phyloP scores from a whole-genome alignment of 2,113 vertebrate species.

The Phycodurus eques region DNA sequence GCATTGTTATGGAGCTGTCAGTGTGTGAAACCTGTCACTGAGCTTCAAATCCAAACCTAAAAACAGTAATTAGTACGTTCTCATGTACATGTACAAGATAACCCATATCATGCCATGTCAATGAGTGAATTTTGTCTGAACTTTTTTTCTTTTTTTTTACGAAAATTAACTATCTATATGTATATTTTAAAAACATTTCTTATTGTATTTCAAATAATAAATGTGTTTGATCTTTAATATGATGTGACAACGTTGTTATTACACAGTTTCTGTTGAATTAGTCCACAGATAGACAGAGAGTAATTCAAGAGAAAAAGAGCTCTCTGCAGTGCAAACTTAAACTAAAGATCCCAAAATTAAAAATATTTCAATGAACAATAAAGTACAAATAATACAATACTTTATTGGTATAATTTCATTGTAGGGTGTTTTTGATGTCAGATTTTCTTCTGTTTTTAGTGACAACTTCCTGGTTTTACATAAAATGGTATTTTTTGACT shows the following conservation, averaged over 20 bases:
- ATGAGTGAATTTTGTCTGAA: slow-evolving; percentile 4
- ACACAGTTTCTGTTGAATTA: neutral
- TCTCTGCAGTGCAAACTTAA: neutral
- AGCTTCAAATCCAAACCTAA: neutral
- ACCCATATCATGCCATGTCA: neutral
- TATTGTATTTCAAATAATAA: slow-evolving; percentile 10
- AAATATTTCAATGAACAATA: too few relatives aligned
- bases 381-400: too few relatives aligned
- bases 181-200: slow-evolving; percentile 15
- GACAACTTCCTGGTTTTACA: too few relatives aligned
- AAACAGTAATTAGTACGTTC: neutral
- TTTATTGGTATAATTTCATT: too few relatives aligned
- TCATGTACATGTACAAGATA: neutral
- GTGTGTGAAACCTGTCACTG: neutral
- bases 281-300: neutral
- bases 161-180: slow-evolving; percentile 4
- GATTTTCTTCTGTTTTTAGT: too few relatives aligned
- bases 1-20: slow-evolving; percentile 4
- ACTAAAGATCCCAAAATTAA: neutral
- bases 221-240: slow-evolving; percentile 4
- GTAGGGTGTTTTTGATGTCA: too few relatives aligned
- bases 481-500: too few relatives aligned
- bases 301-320: neutral
- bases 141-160: neutral
- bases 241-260: neutral